Evolutionary conservation across 2,888 invertebrate genomes (phyloP).

Genomic region (Tupiocoris notatus): DNA sequence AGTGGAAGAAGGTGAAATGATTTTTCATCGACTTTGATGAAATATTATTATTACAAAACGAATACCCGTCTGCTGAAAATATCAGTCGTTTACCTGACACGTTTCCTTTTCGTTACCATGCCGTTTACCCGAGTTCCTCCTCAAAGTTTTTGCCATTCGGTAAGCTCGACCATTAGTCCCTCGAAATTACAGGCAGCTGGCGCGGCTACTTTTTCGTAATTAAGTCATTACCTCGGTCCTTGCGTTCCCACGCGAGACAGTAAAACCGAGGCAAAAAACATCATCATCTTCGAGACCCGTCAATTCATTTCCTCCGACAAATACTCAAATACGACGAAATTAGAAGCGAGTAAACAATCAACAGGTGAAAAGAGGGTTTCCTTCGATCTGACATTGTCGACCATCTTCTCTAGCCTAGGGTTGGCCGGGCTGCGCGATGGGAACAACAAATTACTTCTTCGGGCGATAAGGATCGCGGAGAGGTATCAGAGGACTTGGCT

Average conservation of each 20-base stretch:
- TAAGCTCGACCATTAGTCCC: not conserved
- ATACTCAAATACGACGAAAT: constrained; percentile 25
- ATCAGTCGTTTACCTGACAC: too few relatives aligned
- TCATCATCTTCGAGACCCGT: constrained; percentile 1
- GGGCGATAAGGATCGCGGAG: constrained; percentile 30
- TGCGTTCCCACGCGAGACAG: not conserved
- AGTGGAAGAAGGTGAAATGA: too few relatives aligned
- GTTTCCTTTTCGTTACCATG: too few relatives aligned
- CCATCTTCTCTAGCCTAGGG: not conserved
- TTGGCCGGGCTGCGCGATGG: constrained; percentile 7
- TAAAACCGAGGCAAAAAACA: not conserved
- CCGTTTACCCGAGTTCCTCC: too few relatives aligned
- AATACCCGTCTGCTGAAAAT: too few relatives aligned
- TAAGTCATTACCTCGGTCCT: not conserved
- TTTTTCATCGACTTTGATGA: too few relatives aligned
- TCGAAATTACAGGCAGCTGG: not conserved
- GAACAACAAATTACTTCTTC: constrained; percentile 29
- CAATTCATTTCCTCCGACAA: constrained; percentile 36
- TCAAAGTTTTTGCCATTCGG: not conserved
- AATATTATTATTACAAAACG: too few relatives aligned
- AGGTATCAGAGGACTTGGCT: constrained; percentile 24
- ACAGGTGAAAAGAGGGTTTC: constrained; percentile 35
- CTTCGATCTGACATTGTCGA: not conserved
- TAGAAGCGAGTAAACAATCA: constrained; percentile 34
- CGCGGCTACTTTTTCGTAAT: not conserved